A percentile compares a stretch with the other conserved stretches of the same genome.
Conservation (phyloP, 92 coral and sea anemone species). For the Palythoa caribaeorum region DNA sequence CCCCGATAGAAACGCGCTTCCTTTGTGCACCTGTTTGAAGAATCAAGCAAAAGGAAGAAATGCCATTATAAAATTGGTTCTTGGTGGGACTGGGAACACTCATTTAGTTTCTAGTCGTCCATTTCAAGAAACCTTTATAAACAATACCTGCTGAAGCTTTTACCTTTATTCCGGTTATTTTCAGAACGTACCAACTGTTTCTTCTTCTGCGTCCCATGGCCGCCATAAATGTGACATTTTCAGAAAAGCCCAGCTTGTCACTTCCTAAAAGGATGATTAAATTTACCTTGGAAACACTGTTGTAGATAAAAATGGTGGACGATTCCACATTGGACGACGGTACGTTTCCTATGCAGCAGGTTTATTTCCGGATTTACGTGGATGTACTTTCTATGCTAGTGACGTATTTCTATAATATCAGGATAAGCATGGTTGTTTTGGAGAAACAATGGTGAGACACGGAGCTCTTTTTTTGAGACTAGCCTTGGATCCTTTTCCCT, state of each 20-base stretch:
- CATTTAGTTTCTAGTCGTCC: not conserved
- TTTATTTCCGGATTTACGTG: conserved; percentile 43
- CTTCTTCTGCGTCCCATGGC: conserved; percentile 12
- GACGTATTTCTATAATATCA: conserved; percentile 55
- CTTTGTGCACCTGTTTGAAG: conserved; percentile 28
- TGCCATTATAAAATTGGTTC: not conserved
- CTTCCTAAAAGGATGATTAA: not conserved
- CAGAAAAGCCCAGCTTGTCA: not conserved
- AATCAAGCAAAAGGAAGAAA: not conserved
- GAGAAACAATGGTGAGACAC: conserved; percentile 8
- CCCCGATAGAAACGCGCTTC: conserved; percentile 46
- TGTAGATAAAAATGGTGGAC: conserved; percentile 41
- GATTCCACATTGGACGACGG: conserved; percentile 19
- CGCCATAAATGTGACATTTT: not conserved
- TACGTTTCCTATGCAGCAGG: conserved; percentile 41
- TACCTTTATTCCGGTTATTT: too few species aligned
- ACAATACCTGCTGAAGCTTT: too few species aligned
- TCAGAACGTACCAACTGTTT: not conserved
- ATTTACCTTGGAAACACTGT: not conserved
- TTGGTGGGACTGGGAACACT: too few species aligned
- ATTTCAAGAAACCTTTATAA: not conserved
- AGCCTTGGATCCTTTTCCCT: conserved; percentile 14
- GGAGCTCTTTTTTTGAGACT: not conserved
- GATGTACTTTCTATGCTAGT: conserved; percentile 30
- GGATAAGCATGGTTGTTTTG: conserved; percentile 46